Percentiles rank a stretch among this genome's conserved stretches.
Conservation (phyloP, 2,888 invertebrate species). For the Lithosia quadra region DNA sequence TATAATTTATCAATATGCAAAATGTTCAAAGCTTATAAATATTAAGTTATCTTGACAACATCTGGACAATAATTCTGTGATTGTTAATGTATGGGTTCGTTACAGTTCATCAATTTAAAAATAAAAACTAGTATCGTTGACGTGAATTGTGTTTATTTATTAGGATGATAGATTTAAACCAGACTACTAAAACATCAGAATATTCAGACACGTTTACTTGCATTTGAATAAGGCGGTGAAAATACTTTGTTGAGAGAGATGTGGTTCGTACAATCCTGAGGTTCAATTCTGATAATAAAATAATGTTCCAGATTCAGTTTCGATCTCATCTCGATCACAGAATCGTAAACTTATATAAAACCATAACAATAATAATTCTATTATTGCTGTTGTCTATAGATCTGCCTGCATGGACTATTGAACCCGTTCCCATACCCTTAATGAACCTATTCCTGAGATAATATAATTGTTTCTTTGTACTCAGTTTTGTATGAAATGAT, state of each 20-base stretch:
- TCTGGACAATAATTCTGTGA: conserved; percentile 21
- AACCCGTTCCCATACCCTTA: too few species aligned
- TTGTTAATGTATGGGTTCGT: conserved; percentile 25
- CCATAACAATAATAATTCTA: too few species aligned
- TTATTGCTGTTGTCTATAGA: too few species aligned
- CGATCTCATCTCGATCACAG: too few species aligned
- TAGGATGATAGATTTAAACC: not conserved
- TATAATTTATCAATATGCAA: conserved; percentile 29
- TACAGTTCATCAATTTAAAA: conserved; percentile 32
- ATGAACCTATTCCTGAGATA: too few species aligned
- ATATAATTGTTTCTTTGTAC: too few species aligned
- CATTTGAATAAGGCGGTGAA: not conserved
- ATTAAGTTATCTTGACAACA: conserved; percentile 21
- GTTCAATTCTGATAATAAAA: too few species aligned
- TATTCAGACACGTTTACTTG: not conserved
- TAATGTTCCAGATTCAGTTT: too few species aligned
- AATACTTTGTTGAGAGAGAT: not conserved
- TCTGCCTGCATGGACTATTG: too few species aligned
- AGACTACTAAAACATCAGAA: not conserved
- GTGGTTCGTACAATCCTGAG: not conserved
- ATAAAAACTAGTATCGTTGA: conserved; percentile 3
- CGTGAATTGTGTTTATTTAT: not conserved
- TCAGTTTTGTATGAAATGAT: too few species aligned
- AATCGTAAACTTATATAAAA: too few species aligned
- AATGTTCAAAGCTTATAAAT: conserved; percentile 16